phyloP scores from a whole-genome alignment of 2,888 invertebrate genomes.

The Tethea ocularis region DNA sequence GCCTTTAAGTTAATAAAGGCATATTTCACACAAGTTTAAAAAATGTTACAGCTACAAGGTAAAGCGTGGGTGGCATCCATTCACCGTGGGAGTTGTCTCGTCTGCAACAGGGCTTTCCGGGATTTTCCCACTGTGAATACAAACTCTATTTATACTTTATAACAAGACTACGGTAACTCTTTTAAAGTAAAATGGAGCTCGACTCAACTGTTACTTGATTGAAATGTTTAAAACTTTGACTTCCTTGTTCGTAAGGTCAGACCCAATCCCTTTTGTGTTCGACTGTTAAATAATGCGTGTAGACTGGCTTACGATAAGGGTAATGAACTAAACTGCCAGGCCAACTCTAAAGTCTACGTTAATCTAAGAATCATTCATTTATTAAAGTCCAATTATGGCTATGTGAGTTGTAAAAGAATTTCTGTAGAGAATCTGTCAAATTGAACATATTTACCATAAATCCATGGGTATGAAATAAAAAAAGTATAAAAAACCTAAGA shows the following conservation, averaged over 20 bases:
- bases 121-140: conserved; percentile 42
- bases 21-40: conserved; percentile 19
- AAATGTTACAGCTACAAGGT: conserved; percentile 26
- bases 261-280: conserved; percentile 1
- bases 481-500: no score
- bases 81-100: conserved; percentile 38
- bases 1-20: not conserved
- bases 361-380: no score
- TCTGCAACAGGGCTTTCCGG: conserved; percentile 36
- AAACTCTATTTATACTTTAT: conserved; percentile 44
- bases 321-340: not conserved
- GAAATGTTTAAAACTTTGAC: conserved; percentile 40
- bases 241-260: conserved; percentile 8
- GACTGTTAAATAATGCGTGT: not conserved
- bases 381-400: no score
- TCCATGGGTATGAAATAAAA: no score
- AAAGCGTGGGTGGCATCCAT: conserved; percentile 36
- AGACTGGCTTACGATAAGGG: not conserved
- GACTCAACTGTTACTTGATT: conserved; percentile 35
- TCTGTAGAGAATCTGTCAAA: no score
- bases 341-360: no score
- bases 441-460: no score
- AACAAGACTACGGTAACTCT: conserved; percentile 39
- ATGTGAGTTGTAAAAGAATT: no score
- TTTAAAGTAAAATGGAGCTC: conserved; percentile 35